Percentiles rank a stretch among this genome's conserved stretches.
Evolutionary conservation across 2,113 vertebrate genomes (phyloP).

Genomic region (Phoxinus phoxinus): DNA sequence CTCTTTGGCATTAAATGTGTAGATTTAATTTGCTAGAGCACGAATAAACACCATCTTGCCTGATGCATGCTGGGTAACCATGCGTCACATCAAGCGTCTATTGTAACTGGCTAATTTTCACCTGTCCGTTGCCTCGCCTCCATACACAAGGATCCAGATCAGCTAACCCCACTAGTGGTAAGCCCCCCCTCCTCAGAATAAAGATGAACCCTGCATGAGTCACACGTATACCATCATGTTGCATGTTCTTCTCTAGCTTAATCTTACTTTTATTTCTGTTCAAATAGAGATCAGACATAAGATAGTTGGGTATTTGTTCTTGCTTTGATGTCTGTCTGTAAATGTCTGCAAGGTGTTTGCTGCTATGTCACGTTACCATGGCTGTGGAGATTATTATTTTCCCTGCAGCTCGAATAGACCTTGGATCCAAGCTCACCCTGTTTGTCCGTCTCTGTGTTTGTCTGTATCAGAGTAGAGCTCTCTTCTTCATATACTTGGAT

Average conservation of each 20-base stretch:
- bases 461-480: conserved; percentile 28
- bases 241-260: conserved; percentile 41
- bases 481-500: conserved; percentile 1
- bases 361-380: conserved; percentile 23
- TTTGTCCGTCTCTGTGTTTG: conserved; percentile 28
- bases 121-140: conserved; percentile 89
- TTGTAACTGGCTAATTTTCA: conserved; percentile 84
- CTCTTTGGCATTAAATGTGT: conserved; percentile 20
- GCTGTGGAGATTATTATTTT: conserved; percentile 31
- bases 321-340: conserved; percentile 23
- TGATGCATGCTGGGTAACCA: conserved; percentile 71
- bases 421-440: conserved; percentile 32
- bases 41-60: conserved; percentile 43
- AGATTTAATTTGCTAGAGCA: conserved; percentile 26
- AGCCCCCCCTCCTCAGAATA: conserved; percentile 78
- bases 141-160: conserved; percentile 99
- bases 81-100: conserved; percentile 74
- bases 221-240: conserved; percentile 26
- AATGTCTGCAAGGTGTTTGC: conserved; percentile 45
- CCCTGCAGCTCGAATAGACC: conserved; percentile 36
- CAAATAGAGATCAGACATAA: not conserved
- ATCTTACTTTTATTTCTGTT: conserved; percentile 38
- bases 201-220: conserved; percentile 60
- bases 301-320: not conserved
- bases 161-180: conserved; percentile 99